Evolutionary conservation across 1,140 invertebrate species (phyloP), one percentile per base, ranked within the genome.

Genomic region (Pinna nobilis): DNA sequence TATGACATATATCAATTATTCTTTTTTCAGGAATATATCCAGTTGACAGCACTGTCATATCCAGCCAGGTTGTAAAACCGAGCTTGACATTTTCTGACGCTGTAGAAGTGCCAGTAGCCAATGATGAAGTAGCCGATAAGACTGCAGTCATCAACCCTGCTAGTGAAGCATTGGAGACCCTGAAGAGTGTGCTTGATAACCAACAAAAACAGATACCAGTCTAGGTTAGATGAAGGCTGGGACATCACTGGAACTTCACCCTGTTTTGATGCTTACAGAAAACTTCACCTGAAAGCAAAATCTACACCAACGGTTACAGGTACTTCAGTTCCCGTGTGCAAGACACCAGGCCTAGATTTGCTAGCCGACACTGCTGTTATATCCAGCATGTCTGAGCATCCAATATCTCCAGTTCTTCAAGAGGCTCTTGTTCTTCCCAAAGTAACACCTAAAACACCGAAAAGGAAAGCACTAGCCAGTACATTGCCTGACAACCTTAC

Each of bases 221-320:
- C 13, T 15, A 32, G 73, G 3, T 13, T 75, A 15, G 20, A 68
- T 25, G 72, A 74, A 44, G 65, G 57, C 18, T 74, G 68, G 68
- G 72, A 74, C 49, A 5, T 64, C 11, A 59, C 55, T 32, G 73
- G 59, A 25, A 15, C 23, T n/a, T 69, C 73, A 55, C 73, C 65
- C 23, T 61, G 73, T 33, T 69, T 69, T 65, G 73, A 75, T 57
- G 50, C 67, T 6, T 75, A 64, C 49, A 67, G 69, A 57, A 67
- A 66, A 59, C 33, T 74, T 35, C 28, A 41, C 23, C 47, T 25
- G 13, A 67, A 67, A 60, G 61, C 51, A 44, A 37, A 61, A 57
- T n/a, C n/a, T n/a, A 67, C 33, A 33, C 53, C 3, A 68, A 63
- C 30, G 50, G 60, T 25, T 51, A 9, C 25, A 6, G 18, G 23